Base-by-base conservation (phyloP, 2,888 invertebrate genomes). In the Alcis repandata region DNA sequence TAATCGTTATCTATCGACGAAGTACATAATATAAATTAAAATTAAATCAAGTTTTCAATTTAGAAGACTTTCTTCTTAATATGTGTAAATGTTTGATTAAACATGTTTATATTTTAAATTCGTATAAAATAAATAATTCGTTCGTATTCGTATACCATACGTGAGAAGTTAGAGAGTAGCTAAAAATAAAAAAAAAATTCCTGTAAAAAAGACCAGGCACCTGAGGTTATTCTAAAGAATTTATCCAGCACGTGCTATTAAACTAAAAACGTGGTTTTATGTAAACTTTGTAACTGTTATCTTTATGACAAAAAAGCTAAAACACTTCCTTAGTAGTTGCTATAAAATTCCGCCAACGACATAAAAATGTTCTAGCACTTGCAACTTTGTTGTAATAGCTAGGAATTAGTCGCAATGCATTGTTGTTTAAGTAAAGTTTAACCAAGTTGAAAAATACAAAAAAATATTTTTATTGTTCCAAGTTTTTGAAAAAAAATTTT, bases 251-350 rank as follows among this genome's bases (percentile, higher is more conserved):
- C 49, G 41, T 41, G 59, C 32, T 32, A 45, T 56, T 49, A 41
- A 27, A 19, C 40, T 36, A n/a, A 22, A 19, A 49, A 59, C 27
- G 36, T 22, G 32, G 27, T 41, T 41, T 54, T 54, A 54, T 27
- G 22, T 48, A 49, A 40, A 58, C 22, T 17, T 40, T 46, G 58
- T 58, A 58, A 38, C 48, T 40, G 45, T 48, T 57, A 57, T 57
- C 57, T 58, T 58, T 58, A 48, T 40, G 46, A 58, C 46, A 58
- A 58, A 58, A 58, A 58, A 15, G 48, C 58, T 58, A 48, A 48
- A 48, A 58, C 58, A 58, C 58, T 58, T 58, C 58, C 57, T 57
- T 48, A 58, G 48, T 58, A 48, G 57, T 48, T 45, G 32, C 46
- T 36, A 57, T 57, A 57, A 58, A 58, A 48, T 58, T 48, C 46